Evolutionary conservation across 2,888 invertebrate genomes (phyloP).

Genomic region (Drosophila neonasuta): DNA sequence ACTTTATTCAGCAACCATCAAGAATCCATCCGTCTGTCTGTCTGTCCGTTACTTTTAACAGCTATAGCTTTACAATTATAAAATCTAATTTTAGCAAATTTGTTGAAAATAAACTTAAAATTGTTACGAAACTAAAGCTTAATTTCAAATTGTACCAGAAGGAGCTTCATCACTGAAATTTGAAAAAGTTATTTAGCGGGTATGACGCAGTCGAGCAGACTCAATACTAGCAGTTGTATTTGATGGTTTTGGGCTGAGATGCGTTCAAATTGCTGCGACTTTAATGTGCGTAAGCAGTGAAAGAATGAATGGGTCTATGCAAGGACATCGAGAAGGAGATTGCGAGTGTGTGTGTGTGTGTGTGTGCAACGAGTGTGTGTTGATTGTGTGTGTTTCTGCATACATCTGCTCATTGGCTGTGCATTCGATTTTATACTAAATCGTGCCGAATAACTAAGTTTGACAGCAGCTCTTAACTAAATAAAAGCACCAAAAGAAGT

Average conservation of each 20-base stretch:
- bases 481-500: constrained; percentile 1
- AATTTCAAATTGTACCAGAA: no score
- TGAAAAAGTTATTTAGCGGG: neutral
- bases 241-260: constrained; percentile 33
- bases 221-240: neutral
- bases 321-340: no score
- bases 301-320: neutral
- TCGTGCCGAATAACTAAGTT: constrained; percentile 70
- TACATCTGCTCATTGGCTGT: constrained; percentile 13
- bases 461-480: constrained; percentile 35
- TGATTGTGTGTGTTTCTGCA: neutral
- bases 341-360: neutral
- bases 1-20: no score
- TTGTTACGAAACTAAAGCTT: no score
- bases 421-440: constrained; percentile 53
- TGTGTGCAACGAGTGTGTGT: neutral
- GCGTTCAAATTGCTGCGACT: constrained; percentile 4
- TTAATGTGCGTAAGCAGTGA: constrained; percentile 8
- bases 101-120: no score
- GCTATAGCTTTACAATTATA: no score
- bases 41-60: no score
- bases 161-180: neutral
- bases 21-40: no score
- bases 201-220: neutral
- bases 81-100: no score